Evolutionary conservation across 2,888 invertebrate genomes (phyloP).

Genomic region (Myathropa florea): DNA sequence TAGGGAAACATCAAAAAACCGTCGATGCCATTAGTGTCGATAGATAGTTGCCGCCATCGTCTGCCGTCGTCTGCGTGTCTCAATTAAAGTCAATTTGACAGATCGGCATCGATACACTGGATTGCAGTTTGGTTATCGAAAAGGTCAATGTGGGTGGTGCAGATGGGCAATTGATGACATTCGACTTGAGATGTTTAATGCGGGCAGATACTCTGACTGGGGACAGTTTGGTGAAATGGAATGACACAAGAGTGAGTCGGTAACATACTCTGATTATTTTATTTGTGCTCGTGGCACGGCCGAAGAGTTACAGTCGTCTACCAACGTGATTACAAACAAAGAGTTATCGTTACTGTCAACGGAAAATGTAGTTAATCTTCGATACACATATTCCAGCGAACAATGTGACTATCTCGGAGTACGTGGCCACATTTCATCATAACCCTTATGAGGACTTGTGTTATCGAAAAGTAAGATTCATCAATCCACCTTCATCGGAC

Average conservation of each 20-base stretch:
- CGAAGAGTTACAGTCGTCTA: no score
- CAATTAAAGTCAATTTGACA: constrained; percentile 27
- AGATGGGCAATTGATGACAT: constrained; percentile 38
- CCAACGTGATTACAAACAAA: no score
- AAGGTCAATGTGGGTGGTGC: constrained; percentile 41
- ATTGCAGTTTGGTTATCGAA: constrained; percentile 26
- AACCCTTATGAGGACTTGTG: neutral
- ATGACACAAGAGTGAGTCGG: no score
- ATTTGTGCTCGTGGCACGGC: no score
- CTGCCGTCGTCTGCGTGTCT: neutral
- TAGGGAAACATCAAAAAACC: constrained; percentile 13
- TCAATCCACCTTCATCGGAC: neutral
- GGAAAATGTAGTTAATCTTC: no score
- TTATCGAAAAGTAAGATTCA: neutral
- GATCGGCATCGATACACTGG: neutral
- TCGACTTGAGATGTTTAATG: constrained; percentile 3
- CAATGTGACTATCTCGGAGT: neutral
- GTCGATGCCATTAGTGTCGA: neutral
- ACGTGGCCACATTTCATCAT: neutral
- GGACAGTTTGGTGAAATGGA: no score
- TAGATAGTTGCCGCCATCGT: neutral
- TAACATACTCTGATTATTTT: no score
- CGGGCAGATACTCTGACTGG: constrained; percentile 1
- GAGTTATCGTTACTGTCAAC: no score
- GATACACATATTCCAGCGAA: neutral